Base-by-base conservation (phyloP, 2,797 vertebrate species). In the Ctenopoma kingsleyae region DNA sequence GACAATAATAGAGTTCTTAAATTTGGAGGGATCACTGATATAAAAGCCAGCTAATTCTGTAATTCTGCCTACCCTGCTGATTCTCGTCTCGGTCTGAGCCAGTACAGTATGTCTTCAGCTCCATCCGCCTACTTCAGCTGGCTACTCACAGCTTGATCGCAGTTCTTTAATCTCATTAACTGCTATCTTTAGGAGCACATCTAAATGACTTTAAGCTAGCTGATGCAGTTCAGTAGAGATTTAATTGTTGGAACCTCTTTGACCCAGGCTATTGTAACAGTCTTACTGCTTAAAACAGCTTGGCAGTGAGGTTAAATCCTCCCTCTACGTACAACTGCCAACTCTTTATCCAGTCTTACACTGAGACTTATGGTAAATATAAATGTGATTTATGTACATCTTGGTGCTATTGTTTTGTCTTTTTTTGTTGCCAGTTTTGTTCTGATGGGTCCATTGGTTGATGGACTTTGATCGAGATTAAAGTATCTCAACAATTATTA, bases 111-210 rank as follows among this genome's bases (percentile, higher is more conserved):
- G 69, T 83, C 76, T 78, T 50, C 53, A 62, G 63, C 71, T 80
- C 69, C 38, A 63, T 50, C 71, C 67, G 23, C 69, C 69, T 69
- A 54, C 81, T 51, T 70, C 41, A 72, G 87, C 78, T 70, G 61
- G 66, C 70, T 62, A 41, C 76, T 82, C 68, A n/a, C 71, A 71
- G 78, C 81, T 62, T 44, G 23, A 74, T 87, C 51, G 27, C 62
- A 49, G 68, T 53, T 74, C 70, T 80, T 72, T 83, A 80, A 91
- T 85, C 85, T 89, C 71, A 87, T 91, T 89, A 88, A 85, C 64
- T 38, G 65, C 76, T 83, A 83, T 90, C 84, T 68, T 71, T 75
- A 75, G 61, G 75, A 86, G 81, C 62, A 76, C 63, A 76, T 88
- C 80, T 79, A 78, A 90, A 86, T 82, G 72, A 71, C 85, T 81